Evolutionary conservation across 37 sponge, comb jelly and placozoan genomes (phyloP), one percentile per base, ranked within the genome.

Genomic region (Crambe crambe): DNA sequence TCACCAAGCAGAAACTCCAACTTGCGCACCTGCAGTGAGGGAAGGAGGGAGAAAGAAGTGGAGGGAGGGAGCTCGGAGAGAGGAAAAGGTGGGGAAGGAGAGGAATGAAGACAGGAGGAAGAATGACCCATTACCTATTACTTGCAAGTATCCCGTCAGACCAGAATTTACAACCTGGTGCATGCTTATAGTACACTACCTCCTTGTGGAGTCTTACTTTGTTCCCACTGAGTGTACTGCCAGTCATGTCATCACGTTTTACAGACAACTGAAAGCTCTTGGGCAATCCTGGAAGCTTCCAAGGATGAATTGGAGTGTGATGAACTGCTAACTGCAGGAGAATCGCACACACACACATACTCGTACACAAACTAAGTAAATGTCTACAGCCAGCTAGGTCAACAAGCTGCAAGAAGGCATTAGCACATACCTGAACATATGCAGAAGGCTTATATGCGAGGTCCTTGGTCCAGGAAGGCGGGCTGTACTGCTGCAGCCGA

Each of bases 1-100:
- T 94, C 95, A 51, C 78, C 95, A 32, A 94, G 38, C 27, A 94
- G 75, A 56, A 94, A 94, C 74, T 94, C 95, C 57, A 94, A 78
- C 56, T 94, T 94, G 2, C 95, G 78, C 20, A 82, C 75, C 92
- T 92, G 8, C 6, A 30, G 15, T 20, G 15, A 62, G 6, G 8
- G n/a, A 30, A 62, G 15, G 8, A 8, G 31, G 31, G n/a, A 29
- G 15, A 30, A 20, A 8, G 26, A 20, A 20, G 26, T 62, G 30
- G 5, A 12, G 12, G 51, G 12, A 15, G 51, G 6, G 12, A 47
- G 12, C 6, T 9, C 9, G 9, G 9, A 15, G n/a, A n/a, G n/a
- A n/a, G n/a, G n/a, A n/a, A n/a, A n/a, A n/a, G n/a, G n/a, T 8
- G 15, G 8, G 6, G 26, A 8, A 20, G 6, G 26, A 20, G 30